Base-by-base conservation (phyloP, 2,797 vertebrate species). In the Sebastiscus tertius region DNA sequence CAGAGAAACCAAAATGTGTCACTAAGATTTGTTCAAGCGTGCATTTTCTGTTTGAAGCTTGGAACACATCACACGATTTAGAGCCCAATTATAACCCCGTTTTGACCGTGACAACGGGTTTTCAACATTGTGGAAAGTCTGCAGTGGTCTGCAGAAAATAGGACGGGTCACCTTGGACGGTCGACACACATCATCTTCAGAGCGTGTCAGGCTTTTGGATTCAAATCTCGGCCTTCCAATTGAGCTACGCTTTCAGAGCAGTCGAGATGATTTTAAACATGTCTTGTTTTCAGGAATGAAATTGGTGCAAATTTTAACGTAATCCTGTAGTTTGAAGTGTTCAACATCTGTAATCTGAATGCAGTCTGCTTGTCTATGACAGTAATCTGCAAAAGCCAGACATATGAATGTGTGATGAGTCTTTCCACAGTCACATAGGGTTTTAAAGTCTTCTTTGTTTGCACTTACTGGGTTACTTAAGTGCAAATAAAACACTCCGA, bases 21-120 rank as follows among this genome's bases (percentile, higher is more conserved):
- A 84, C 79, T 63, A 20, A 86, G 79, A 88, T 92, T 90, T 87
- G 85, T 87, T 90, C 89, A 79, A 83, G 88, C 66, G 62, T 39
- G 58, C 29, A 69, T 59, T 87, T 79, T 85, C 72, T 64, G 80
- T 87, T 87, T 90, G 79, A 91, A 87, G 88, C 78, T 75, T 29
- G 77, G 79, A 87, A 80, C 70, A 63, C 80, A 73, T 85, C 75
- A 82, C 74, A 77, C 39, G 72, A 85, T 91, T 92, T 88, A 68
- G 66, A 82, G 81, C 73, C 82, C 76, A 77, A 66, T 79, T 77
- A 63, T 85, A 80, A 80, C 24, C 79, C 42, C 7, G 18, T 74
- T 82, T 31, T 60, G 72, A 78, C 83, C 58, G 60, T 74, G 84
- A 69, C 61, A 13, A 72, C 16, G 54, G 80, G 16, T 72, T 80